phyloP scores from a whole-genome alignment of 2,888 invertebrate species.

The Fragum whitleyi region DNA sequence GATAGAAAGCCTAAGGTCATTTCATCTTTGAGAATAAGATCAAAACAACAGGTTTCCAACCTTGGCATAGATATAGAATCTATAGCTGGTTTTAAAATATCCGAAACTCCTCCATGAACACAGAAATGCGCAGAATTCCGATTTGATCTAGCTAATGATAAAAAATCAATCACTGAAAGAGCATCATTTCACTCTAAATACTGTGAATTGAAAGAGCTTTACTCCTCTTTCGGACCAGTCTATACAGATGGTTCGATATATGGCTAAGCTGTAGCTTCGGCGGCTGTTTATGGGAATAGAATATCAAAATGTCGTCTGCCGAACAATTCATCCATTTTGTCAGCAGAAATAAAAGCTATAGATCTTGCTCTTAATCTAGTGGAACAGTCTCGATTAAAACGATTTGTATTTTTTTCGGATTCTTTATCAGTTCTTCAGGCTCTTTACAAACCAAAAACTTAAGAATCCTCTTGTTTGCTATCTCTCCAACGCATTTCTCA shows the following conservation, averaged over 20 bases:
- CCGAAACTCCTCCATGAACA: slow-evolving; percentile 9
- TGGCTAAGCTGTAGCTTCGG: slow-evolving; percentile 14
- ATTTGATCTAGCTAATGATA: slow-evolving; percentile 12
- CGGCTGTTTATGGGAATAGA: background rate
- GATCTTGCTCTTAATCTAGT: slow-evolving; percentile 28
- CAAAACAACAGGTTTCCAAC: background rate
- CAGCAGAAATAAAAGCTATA: slow-evolving; percentile 33
- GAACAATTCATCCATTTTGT: slow-evolving; percentile 33
- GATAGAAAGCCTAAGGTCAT: slow-evolving; percentile 1
- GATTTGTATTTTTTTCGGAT: no score
- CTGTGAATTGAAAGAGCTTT: slow-evolving; percentile 4
- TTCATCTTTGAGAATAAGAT: slow-evolving; percentile 16
- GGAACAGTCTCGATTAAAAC: background rate
- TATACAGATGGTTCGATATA: slow-evolving; percentile 44
- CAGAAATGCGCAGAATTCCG: slow-evolving; percentile 18
- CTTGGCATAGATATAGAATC: background rate
- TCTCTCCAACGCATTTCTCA: no score
- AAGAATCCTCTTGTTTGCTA: no score
- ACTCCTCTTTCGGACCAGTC: background rate
- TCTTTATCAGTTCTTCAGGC: no score
- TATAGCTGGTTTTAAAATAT: background rate
- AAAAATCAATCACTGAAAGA: slow-evolving; percentile 18
- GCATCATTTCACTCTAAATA: slow-evolving; percentile 13
- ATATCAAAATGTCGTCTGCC: slow-evolving; percentile 12
- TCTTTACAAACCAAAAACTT: slow-evolving; percentile 27